Evolutionary conservation across 2,888 invertebrate species (phyloP).

Genomic region (Cantharis rufa): DNA sequence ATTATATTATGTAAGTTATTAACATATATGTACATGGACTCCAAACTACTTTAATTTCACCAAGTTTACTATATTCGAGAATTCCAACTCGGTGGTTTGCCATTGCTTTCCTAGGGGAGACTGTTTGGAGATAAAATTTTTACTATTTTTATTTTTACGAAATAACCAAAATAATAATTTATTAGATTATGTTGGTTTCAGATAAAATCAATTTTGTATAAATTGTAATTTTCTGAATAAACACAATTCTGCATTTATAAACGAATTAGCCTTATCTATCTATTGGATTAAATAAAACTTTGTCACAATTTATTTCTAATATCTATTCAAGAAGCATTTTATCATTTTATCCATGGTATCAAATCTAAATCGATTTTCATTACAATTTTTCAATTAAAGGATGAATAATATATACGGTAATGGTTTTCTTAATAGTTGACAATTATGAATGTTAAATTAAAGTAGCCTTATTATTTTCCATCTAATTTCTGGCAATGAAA

Average conservation of each 20-base stretch:
- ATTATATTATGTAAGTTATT: too few relatives aligned
- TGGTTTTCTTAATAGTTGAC: not conserved
- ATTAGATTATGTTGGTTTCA: not conserved
- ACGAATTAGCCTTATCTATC: not conserved
- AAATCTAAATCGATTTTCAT: not conserved
- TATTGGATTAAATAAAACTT: not conserved
- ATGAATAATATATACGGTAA: not conserved
- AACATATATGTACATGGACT: too few relatives aligned
- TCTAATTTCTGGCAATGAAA: not conserved
- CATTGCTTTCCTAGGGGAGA: too few relatives aligned
- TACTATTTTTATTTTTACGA: not conserved
- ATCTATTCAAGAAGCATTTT: not conserved
- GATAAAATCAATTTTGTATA: not conserved
- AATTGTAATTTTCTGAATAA: not conserved
- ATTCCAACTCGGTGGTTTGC: too few relatives aligned
- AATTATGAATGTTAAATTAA: not conserved
- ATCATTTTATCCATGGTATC: not conserved
- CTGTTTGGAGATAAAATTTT: too few relatives aligned
- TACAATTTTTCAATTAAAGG: not conserved
- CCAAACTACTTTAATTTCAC: too few relatives aligned
- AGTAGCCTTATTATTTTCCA: not conserved
- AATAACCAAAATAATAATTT: not conserved
- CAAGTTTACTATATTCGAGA: too few relatives aligned
- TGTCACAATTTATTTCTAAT: not conserved
- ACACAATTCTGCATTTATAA: not conserved